Conservation (phyloP, 2,797 vertebrate genomes). For the Miopithecus talapoin region DNA sequence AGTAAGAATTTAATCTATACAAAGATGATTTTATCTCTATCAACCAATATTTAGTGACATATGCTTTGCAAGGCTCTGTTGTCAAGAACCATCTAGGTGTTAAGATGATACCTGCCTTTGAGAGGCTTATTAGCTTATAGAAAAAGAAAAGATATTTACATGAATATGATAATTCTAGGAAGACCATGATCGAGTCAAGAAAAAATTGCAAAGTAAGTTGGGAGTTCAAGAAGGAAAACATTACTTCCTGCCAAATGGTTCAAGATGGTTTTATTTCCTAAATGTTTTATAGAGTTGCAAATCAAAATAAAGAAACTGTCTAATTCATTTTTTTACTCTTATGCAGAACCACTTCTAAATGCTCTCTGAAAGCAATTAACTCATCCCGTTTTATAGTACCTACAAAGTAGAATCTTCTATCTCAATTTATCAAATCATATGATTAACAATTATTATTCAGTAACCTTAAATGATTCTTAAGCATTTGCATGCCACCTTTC, state of each 20-base stretch:
- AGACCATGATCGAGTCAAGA: not conserved
- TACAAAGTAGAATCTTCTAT: conserved; percentile 39
- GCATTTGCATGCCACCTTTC: conserved; percentile 40
- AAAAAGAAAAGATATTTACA: not conserved
- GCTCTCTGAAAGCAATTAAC: conserved; percentile 30
- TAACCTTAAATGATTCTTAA: conserved; percentile 46
- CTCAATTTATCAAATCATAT: conserved; percentile 49
- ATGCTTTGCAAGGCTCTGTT: not conserved
- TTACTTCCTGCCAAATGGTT: conserved; percentile 48
- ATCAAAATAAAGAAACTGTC: conserved; percentile 64
- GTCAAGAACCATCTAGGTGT: not conserved
- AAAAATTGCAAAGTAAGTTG: conserved; percentile 59
- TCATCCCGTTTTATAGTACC: not conserved
- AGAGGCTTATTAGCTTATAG: not conserved
- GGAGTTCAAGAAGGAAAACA: conserved; percentile 59
- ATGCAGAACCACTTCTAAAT: conserved; percentile 39
- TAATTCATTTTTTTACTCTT: conserved; percentile 48
- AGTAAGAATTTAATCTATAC: conserved; percentile 17
- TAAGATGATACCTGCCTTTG: conserved; percentile 39
- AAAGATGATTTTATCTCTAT: not conserved
- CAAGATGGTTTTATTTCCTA: conserved; percentile 58
- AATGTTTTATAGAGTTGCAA: conserved; percentile 62
- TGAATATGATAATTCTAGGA: conserved; percentile 47
- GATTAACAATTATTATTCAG: conserved; percentile 61
- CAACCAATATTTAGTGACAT: not conserved